Conservation (phyloP, 2,113 vertebrate species). For the Nothocercus nigrocapillus region DNA sequence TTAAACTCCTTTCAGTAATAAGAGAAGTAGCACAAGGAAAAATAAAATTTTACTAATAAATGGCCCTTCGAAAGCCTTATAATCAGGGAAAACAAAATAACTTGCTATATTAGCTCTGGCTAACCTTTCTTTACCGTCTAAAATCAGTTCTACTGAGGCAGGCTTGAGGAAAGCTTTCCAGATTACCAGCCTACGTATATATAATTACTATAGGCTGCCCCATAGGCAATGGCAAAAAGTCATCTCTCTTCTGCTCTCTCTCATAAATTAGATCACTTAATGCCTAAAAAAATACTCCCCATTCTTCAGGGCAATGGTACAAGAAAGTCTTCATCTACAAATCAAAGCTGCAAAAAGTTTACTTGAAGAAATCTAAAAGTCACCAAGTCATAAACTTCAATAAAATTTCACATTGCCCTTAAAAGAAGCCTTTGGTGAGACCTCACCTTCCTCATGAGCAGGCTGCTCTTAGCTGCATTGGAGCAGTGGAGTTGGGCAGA, state of each 20-base stretch:
- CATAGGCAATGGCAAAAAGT: neutral
- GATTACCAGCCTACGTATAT: neutral
- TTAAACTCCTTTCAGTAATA: neutral
- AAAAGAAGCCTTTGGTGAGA: neutral
- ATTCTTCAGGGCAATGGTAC: neutral
- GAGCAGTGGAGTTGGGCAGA: neutral
- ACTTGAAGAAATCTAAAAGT: neutral
- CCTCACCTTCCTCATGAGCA: no score
- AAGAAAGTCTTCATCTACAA: neutral
- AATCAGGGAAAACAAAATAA: neutral
- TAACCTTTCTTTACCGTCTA: neutral
- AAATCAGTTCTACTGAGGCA: neutral
- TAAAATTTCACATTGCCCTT: neutral
- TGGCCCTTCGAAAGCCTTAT: no score
- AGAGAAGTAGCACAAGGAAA: neutral
- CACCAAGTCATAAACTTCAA: neutral
- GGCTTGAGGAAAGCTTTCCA: neutral
- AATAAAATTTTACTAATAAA: neutral
- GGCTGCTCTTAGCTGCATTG: neutral
- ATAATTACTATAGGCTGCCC: neutral
- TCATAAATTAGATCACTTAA: neutral
- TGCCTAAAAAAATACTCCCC: neutral
- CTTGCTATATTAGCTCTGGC: neutral
- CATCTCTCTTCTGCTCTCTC: neutral
- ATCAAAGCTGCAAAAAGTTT: neutral